Evolutionary conservation across 2,888 invertebrate species (phyloP), one percentile per base, ranked within the genome.

Genomic region (Phlogophora meticulosa): DNA sequence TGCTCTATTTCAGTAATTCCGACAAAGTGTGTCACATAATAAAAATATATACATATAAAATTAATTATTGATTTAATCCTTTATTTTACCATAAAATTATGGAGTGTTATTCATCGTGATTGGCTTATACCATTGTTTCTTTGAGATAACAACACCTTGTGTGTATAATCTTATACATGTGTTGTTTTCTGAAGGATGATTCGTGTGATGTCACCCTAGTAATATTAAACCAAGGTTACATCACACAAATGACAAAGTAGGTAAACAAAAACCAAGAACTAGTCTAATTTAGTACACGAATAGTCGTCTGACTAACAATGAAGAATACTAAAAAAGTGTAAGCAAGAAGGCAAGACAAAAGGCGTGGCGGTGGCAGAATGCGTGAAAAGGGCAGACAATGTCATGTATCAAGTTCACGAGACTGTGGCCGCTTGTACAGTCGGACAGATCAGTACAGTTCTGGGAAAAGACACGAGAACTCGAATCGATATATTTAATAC

Each of bases 361-460:
- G 73, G 85, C 87, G 85, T 87, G 87, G 86, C 87, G 67, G 34
- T 80, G 76, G 80, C 77, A 85, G 76, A 65, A 90, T 92, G 93
- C 93, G 94, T 93, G 92, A 91, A 92, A 88, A 92, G 92, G 91
- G 90, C 91, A 90, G 87, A 94, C 94, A 95, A 95, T 95, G 95
- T 95, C 95, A 95, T 93, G 95, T 94, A 95, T 95, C 95, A 95
- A 95, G 95, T 95, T 95, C 94, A 94, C 86, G 77, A 86, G 86
- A 89, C 90, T 89, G 88, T 88, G 89, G 90, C 88, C 90, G 89
- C 72, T 81, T 71, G 92, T 92, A 93, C 90, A 88, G 81, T 91
- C 88, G 76, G 76, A 63, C 57, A 57, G 70, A 75, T 69, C n/a
- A 28, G 13, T 15, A 13, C 1, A 17, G 36, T 61, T 51, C 36